Base-by-base conservation (phyloP, 2,113 vertebrate species). In the Tympanuchus pallidicinctus region DNA sequence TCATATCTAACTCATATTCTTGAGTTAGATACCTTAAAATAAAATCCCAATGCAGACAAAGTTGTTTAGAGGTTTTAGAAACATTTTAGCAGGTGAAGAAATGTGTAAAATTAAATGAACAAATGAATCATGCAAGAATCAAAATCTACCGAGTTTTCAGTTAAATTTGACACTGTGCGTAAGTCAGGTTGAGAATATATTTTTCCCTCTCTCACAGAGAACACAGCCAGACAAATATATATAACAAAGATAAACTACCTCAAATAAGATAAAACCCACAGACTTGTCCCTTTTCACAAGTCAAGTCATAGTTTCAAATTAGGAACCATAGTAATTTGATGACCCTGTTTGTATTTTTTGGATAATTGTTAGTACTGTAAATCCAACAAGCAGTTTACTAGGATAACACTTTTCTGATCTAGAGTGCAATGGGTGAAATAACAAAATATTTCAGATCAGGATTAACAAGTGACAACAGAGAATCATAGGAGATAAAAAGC, bases 331-430 rank as follows among this genome's bases (percentile, higher is more conserved):
- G 15, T 63, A 80, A 90, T 86, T 73, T 76, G n/a, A 36, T 54
- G 30, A 3, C 5, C 7, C 24, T 9, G 2, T 42, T 86, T 1
- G 0, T 69, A 47, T 57, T 12, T 72, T 83, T 74, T 34, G 36
- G 27, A 15, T 75, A 14, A 45, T 36, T 91, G 22, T 69, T 78
- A 48, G 27, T n/a, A 61, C 28, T 36, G 19, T 28, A 74, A 83
- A 87, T 4, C 28, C 64, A 64, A 25, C 24, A 57, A 14, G 19
- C 8, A 85, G 73, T 87, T 87, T 90, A 13, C 43, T 56, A 30
- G 79, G 27, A 87, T 69, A 78, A 52, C 4, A 43, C 10, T 56
- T 84, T 86, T 92, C 77, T 82, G 65, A 72, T 61, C 89, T 86
- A 89, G n/a, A 80, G 8, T 43, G 18, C 11, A 70, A 10, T 57